Percentiles rank a stretch among this genome's conserved stretches.
Conservation (phyloP, 53 echinoderm and acorn worm genomes). For the Mesocentrotus franciscanus region DNA sequence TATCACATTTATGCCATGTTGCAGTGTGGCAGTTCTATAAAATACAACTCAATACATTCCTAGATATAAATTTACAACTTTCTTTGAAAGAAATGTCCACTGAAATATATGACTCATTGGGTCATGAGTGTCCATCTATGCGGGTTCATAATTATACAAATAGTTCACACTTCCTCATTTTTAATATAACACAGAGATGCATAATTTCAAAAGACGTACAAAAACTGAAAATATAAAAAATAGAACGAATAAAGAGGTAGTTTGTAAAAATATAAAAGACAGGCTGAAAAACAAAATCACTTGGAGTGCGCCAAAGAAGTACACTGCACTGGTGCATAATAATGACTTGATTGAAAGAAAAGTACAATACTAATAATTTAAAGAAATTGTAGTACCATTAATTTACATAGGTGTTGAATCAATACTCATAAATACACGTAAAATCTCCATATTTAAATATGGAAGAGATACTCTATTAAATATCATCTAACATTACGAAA, state of each 20-base stretch:
- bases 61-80: background rate
- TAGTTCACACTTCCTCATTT: background rate
- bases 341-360: background rate
- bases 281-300: slow-evolving; percentile 42
- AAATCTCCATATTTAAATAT: background rate
- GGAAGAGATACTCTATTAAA: background rate
- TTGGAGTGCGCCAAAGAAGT: background rate
- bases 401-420: background rate
- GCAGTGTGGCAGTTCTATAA: background rate
- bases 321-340: slow-evolving; percentile 38
- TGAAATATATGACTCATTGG: background rate
- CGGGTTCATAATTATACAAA: slow-evolving; percentile 27
- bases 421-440: slow-evolving; percentile 14
- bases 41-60: background rate
- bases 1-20: background rate
- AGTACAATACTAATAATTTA: slow-evolving; percentile 27
- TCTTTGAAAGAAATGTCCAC: background rate
- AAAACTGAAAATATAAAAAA: slow-evolving; percentile 59
- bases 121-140: background rate
- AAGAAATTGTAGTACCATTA: slow-evolving; percentile 14
- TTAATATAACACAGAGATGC: slow-evolving; percentile 41
- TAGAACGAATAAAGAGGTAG: slow-evolving; percentile 59
- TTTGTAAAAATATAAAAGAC: slow-evolving; percentile 49
- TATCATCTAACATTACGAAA: too few relatives aligned
- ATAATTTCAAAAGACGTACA: slow-evolving; percentile 45